A percentile compares a stretch with the other conserved stretches of the same genome.
Conservation (phyloP, 2,797 vertebrate genomes). For the Chelonia mydas region DNA sequence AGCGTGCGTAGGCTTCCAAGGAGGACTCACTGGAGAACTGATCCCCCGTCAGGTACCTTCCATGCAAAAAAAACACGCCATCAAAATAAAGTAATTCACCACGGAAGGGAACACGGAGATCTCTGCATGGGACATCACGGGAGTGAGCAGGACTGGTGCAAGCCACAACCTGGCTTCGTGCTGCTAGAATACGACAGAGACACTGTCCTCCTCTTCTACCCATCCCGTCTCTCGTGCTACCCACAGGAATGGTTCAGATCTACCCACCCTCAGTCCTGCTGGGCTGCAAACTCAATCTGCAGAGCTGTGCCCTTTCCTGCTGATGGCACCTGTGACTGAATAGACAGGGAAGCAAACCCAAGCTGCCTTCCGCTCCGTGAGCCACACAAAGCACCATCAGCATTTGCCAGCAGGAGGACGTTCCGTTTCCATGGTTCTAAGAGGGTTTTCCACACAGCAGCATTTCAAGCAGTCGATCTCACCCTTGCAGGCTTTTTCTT, state of each 20-base stretch:
- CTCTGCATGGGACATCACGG: not conserved
- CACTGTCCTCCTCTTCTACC: not conserved
- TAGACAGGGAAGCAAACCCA: not conserved
- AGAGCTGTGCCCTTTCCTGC: not conserved
- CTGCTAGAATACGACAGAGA: not conserved
- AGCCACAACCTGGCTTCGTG: not conserved
- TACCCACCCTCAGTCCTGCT: not conserved
- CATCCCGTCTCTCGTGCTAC: not conserved
- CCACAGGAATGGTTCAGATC: not conserved
- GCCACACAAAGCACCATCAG: not conserved
- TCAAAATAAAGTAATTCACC: not conserved
- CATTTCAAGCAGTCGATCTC: not conserved
- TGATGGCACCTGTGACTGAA: not conserved
- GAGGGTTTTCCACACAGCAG: not conserved
- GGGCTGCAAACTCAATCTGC: not conserved
- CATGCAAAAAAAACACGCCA: not conserved
- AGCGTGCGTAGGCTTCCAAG: conserved; percentile 97
- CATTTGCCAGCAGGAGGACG: not conserved
- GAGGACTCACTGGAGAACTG: conserved; percentile 99
- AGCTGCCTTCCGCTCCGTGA: not conserved
- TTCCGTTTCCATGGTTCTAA: not conserved
- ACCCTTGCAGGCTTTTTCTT: not conserved
- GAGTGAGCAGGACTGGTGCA: not conserved
- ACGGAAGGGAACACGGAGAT: not conserved
- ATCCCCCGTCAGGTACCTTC: conserved; percentile 93